Conservation (phyloP, 2,113 vertebrate species). For the Panurus biarmicus region DNA sequence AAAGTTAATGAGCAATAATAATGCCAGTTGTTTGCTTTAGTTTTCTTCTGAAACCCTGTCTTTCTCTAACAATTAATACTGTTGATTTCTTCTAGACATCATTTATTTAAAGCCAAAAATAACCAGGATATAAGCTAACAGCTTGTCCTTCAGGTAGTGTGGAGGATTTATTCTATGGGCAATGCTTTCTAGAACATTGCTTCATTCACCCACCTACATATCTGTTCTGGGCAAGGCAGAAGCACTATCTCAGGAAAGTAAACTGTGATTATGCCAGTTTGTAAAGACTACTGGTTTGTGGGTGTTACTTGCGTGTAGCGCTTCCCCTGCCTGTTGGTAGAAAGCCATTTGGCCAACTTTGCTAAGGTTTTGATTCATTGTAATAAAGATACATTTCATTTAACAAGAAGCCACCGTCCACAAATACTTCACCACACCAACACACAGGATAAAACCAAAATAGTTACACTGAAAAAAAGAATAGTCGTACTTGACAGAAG, state of each 20-base stretch:
- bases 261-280: neutral
- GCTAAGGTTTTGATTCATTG: neutral
- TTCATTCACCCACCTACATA: neutral
- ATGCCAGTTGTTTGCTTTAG: neutral
- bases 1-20: neutral
- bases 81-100: neutral
- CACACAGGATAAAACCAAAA: neutral
- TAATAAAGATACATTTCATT: neutral
- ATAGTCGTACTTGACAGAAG: neutral
- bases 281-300: constrained; percentile 3
- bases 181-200: constrained; percentile 12
- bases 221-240: neutral
- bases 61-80: neutral
- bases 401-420: neutral
- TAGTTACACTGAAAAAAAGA: neutral
- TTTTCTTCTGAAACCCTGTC: neutral
- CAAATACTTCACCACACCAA: neutral
- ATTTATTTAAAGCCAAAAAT: neutral
- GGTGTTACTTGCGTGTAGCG: neutral
- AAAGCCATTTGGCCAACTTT: neutral
- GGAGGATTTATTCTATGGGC: neutral
- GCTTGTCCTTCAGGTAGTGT: neutral
- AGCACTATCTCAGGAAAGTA: neutral
- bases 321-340: neutral
- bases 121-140: neutral